Conservation (phyloP, 37 sponge, comb jelly and placozoan genomes). For the Halisarca cf. caerulea region DNA sequence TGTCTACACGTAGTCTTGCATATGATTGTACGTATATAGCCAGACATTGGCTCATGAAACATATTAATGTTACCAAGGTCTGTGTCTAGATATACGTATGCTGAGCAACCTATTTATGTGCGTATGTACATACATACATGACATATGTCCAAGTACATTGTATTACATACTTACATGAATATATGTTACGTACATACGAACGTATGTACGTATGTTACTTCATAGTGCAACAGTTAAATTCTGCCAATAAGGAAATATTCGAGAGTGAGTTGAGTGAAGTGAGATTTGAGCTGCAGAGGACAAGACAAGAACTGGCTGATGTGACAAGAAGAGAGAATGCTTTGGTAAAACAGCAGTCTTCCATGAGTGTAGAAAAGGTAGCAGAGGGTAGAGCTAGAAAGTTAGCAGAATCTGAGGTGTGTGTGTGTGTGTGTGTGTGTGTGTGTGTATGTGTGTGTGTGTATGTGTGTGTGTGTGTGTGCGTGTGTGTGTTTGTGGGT, state of each 20-base stretch:
- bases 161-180: too few relatives aligned
- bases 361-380: conserved; percentile 29
- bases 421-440: not conserved
- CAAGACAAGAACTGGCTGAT: conserved; percentile 20
- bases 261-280: not conserved
- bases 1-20: too few relatives aligned
- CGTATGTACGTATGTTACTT: not conserved
- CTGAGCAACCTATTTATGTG: too few relatives aligned
- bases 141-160: too few relatives aligned
- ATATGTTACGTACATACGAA: too few relatives aligned
- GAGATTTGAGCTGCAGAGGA: not conserved
- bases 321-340: conserved; percentile 21
- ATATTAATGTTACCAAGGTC: too few relatives aligned
- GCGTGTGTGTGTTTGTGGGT: not conserved
- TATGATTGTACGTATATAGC: too few relatives aligned
- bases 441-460: not conserved
- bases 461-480: too few relatives aligned
- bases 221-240: not conserved
- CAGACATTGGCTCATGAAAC: too few relatives aligned
- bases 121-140: too few relatives aligned
- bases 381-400: conserved; percentile 8
- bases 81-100: too few relatives aligned
- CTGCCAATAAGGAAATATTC: not conserved
- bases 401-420: not conserved
- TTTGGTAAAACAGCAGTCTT: conserved; percentile 8